Conservation (phyloP, 2,888 invertebrate genomes). For the Agrotis clavis region DNA sequence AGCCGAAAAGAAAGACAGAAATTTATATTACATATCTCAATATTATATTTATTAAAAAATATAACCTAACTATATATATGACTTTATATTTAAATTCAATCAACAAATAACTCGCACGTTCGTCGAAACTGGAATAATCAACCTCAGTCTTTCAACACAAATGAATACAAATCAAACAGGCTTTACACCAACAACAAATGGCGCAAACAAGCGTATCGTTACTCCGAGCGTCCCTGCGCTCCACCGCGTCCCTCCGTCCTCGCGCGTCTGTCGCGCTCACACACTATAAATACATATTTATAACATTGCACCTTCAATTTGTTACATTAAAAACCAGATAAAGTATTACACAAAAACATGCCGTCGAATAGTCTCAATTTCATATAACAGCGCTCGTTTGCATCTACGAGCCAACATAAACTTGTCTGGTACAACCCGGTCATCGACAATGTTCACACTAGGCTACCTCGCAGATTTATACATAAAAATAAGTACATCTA, state of each 20-base stretch:
- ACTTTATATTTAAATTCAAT: conserved; percentile 91
- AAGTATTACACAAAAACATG: conserved; percentile 83
- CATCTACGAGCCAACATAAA: conserved; percentile 69
- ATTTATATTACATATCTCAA: conserved; percentile 91
- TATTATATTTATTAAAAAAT: conserved; percentile 92
- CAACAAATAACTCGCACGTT: conserved; percentile 91
- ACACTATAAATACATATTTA: conserved; percentile 79
- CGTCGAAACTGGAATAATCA: conserved; percentile 90
- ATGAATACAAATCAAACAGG: conserved; percentile 84
- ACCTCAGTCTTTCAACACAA: conserved; percentile 91
- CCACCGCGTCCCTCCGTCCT: conserved; percentile 43
- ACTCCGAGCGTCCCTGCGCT: conserved; percentile 55
- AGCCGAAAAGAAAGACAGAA: conserved; percentile 72
- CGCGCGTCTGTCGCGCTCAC: conserved; percentile 57
- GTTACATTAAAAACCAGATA: conserved; percentile 81
- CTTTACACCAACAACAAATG: conserved; percentile 78
- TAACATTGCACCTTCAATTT: conserved; percentile 90
- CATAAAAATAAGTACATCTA: conserved; percentile 76
- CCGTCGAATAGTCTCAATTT: conserved; percentile 78
- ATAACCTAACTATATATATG: conserved; percentile 91
- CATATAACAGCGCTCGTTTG: conserved; percentile 71
- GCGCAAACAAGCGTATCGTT: conserved; percentile 78
- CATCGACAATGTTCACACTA: conserved; percentile 73
- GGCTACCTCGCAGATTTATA: conserved; percentile 67
- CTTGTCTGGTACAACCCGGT: conserved; percentile 72